Percentiles rank a stretch among this genome's conserved stretches.
Conservation (phyloP, 2,113 vertebrate species). For the Pseudolaguvia tuberculata region DNA sequence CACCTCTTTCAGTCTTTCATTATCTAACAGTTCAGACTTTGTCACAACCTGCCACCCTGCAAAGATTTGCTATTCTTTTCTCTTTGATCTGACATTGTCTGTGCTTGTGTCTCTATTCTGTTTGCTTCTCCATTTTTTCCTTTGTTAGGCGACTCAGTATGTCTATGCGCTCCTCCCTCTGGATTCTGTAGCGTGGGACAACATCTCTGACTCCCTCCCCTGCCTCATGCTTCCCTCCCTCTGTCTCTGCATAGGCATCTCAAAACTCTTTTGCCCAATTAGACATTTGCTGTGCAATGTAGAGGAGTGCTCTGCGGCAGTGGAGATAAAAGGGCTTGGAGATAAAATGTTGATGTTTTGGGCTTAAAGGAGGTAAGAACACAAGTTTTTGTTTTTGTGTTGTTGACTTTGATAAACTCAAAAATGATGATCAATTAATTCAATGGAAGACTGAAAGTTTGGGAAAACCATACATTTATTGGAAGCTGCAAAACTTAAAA, state of each 20-base stretch:
- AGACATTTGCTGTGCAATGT: conserved; percentile 49
- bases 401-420: conserved; percentile 9
- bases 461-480: background rate
- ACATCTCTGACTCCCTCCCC: conserved; percentile 21
- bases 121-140: conserved; percentile 39
- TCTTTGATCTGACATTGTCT: conserved; percentile 66
- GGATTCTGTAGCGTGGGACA: conserved; percentile 36
- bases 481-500: too few species aligned
- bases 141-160: conserved; percentile 29
- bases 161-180: conserved; percentile 29
- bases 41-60: conserved; percentile 35
- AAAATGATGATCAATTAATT: background rate
- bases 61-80: conserved; percentile 49
- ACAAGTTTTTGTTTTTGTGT: conserved; percentile 14
- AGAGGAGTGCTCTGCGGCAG: conserved; percentile 19
- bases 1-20: conserved; percentile 39
- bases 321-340: conserved; percentile 17
- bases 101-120: conserved; percentile 55
- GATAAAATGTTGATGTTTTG: conserved; percentile 12
- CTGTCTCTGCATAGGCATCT: conserved; percentile 40
- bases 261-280: conserved; percentile 47
- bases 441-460: background rate
- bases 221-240: conserved; percentile 37
- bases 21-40: conserved; percentile 59
- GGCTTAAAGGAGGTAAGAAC: conserved; percentile 66